phyloP scores from a whole-genome alignment of 2,797 vertebrate species.

The Sebastes goodei region DNA sequence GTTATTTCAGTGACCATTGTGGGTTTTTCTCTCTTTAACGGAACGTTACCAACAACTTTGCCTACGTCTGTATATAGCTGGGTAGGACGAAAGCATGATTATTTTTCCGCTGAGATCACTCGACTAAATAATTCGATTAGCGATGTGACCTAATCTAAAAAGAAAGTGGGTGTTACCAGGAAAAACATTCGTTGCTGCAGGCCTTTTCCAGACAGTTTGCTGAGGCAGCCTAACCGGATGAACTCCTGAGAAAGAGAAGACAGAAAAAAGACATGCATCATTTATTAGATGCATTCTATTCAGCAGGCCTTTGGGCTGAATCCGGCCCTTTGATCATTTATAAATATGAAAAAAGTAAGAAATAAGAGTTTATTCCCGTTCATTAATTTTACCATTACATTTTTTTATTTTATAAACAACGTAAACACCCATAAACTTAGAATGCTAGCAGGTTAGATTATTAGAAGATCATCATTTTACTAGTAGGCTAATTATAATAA shows the following conservation, averaged over 20 bases:
- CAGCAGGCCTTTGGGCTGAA: not conserved
- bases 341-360: not conserved
- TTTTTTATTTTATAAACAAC: rapidly evolving
- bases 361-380: not conserved
- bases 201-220: slow-evolving; percentile 97
- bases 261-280: not conserved
- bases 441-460: not conserved
- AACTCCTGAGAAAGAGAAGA: slow-evolving; percentile 86
- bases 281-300: not conserved
- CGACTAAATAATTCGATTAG: slow-evolving; percentile 39
- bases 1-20: too few relatives aligned
- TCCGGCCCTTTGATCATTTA: not conserved
- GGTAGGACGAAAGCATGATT: slow-evolving; percentile 21
- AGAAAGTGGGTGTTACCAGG: slow-evolving; percentile 84
- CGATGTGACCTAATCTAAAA: slow-evolving; percentile 17
- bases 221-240: slow-evolving; percentile 96
- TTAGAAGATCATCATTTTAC: not conserved
- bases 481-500: not conserved
- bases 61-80: not conserved
- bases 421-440: not conserved
- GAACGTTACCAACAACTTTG: too few relatives aligned
- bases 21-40: too few relatives aligned
- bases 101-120: slow-evolving; percentile 47
- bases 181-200: slow-evolving; percentile 99
- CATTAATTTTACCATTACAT: too few relatives aligned